phyloP scores from a whole-genome alignment of 2,113 vertebrate genomes.

The Lepisosteus osseus region DNA sequence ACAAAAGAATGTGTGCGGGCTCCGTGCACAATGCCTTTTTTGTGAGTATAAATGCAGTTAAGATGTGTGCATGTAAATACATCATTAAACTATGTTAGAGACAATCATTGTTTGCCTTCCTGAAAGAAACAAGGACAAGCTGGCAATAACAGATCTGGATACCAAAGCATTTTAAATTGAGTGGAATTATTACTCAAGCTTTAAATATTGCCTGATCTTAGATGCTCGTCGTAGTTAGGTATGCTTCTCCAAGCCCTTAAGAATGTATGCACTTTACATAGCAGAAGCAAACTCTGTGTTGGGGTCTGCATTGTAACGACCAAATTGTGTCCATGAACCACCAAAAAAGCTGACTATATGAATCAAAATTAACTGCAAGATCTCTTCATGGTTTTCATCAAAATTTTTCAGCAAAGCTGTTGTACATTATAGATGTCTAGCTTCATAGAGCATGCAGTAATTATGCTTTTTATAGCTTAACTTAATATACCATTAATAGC shows the following conservation, averaged over 20 bases:
- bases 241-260: conserved; percentile 19
- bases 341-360: conserved; percentile 30
- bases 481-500: conserved; percentile 64
- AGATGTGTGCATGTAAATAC: conserved; percentile 46
- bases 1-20: conserved; percentile 23
- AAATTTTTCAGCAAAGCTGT: conserved; percentile 15
- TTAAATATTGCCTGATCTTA: conserved; percentile 42
- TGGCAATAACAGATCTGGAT: conserved; percentile 62
- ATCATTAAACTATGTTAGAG: conserved; percentile 16
- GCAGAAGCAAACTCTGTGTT: conserved; percentile 22
- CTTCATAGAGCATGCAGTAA: conserved; percentile 58
- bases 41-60: conserved; percentile 17
- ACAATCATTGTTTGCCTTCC: conserved; percentile 8
- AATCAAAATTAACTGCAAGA: conserved; percentile 34
- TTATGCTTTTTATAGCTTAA: conserved; percentile 60
- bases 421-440: conserved; percentile 35
- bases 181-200: conserved; percentile 59
- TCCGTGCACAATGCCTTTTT: conserved; percentile 45
- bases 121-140: conserved; percentile 20
- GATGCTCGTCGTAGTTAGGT: conserved; percentile 28
- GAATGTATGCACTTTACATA: conserved; percentile 38
- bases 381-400: conserved; percentile 22
- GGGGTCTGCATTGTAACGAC: conserved; percentile 42
- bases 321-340: conserved; percentile 47
- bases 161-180: conserved; percentile 67